Conservation (phyloP, 2,888 invertebrate species). For the Polia nebulosa region DNA sequence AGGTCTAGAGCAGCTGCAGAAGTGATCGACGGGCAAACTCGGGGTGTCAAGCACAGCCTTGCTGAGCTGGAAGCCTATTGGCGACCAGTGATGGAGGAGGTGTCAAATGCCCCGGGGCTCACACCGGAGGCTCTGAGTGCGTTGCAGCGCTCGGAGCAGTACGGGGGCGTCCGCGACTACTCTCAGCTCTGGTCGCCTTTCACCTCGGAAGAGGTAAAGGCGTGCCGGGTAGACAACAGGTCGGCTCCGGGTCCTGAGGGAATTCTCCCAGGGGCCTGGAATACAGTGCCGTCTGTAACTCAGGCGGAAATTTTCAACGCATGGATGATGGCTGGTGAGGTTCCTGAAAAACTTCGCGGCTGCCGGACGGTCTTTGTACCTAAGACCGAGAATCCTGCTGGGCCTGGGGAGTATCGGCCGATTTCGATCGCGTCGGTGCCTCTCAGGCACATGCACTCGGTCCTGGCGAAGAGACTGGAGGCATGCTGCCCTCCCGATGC, state of each 20-base stretch:
- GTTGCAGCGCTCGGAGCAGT: conserved; percentile 1
- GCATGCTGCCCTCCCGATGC: too few species aligned
- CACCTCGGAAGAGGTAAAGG: conserved; percentile 30
- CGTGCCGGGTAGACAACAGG: conserved; percentile 11
- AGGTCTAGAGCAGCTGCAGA: conserved; percentile 24
- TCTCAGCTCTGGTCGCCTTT: conserved; percentile 31
- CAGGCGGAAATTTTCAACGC: conserved; percentile 45
- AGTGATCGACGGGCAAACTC: conserved; percentile 16
- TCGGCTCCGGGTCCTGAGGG: conserved; percentile 34
- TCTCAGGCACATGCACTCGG: too few species aligned
- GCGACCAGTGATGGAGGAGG: conserved; percentile 41
- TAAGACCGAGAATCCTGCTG: conserved; percentile 38
- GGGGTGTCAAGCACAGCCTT: neutral
- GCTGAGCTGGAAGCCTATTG: conserved; percentile 42
- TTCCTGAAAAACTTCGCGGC: conserved; percentile 22
- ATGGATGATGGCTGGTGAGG: conserved; percentile 28
- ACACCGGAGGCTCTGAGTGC: conserved; percentile 23
- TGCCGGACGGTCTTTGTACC: conserved; percentile 46
- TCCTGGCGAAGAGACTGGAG: too few species aligned
- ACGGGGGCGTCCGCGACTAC: conserved; percentile 23
- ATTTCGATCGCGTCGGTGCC: too few species aligned
- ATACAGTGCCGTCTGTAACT: conserved; percentile 14
- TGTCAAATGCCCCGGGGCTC: conserved; percentile 44
- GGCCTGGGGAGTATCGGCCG: conserved; percentile 67
- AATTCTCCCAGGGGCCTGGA: conserved; percentile 28